Conservation (phyloP, 2,797 vertebrate genomes). For the Cheirogaleus major region DNA sequence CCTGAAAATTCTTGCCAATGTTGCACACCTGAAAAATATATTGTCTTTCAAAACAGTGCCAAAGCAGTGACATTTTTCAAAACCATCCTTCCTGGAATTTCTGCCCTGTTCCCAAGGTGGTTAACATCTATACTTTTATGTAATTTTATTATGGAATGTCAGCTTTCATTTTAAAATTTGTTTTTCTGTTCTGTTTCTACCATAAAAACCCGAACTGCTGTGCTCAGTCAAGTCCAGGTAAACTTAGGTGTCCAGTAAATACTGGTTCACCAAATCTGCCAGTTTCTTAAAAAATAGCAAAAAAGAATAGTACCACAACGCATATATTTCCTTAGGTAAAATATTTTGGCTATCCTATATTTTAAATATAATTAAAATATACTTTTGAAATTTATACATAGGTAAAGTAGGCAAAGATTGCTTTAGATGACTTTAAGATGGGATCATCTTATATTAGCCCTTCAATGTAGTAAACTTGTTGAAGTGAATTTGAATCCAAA, state of each 20-base stretch:
- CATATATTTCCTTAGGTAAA: background rate
- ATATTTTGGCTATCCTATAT: background rate
- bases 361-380: background rate
- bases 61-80: background rate
- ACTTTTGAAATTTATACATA: background rate
- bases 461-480: background rate
- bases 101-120: background rate
- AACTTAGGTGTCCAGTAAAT: background rate
- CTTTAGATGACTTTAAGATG: background rate
- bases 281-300: background rate
- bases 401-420: background rate
- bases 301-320: background rate
- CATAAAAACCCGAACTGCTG: background rate
- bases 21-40: background rate
- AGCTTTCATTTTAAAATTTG: conserved; percentile 3
- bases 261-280: background rate
- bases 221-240: background rate
- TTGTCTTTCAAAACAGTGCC: background rate
- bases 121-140: background rate
- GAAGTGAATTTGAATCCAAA: background rate
- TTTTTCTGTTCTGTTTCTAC: background rate
- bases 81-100: background rate
- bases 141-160: background rate
- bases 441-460: background rate
- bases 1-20: background rate